These are phyloP conservation scores for Paramuricea clavata DNA, from an alignment of 92 coral and sea anemone species.

Conservation along the genomic window DNA sequence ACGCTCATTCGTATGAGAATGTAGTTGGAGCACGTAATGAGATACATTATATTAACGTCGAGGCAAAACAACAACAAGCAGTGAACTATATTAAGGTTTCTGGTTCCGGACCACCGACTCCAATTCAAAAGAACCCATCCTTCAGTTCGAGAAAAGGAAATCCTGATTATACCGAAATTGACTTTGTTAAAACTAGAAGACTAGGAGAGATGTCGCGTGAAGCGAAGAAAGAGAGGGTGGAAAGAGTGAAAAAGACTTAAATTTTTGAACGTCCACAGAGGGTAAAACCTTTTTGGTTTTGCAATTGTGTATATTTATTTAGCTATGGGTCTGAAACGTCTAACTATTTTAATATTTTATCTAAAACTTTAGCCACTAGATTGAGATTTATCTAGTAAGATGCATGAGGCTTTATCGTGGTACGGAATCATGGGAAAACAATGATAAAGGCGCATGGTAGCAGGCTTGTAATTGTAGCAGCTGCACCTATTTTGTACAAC, in stretches of 20 bases:
- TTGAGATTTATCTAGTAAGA: not conserved
- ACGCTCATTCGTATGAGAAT: slow-evolving; percentile 79
- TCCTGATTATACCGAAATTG: slow-evolving; percentile 39
- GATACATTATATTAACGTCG: slow-evolving; percentile 85
- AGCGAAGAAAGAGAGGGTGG: slow-evolving; percentile 5
- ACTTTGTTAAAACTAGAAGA: slow-evolving; percentile 22
- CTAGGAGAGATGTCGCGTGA: slow-evolving; percentile 34
- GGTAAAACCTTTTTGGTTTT: slow-evolving; percentile 1
- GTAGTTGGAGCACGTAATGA: slow-evolving; percentile 70
- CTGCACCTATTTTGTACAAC: not conserved
- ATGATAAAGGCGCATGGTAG: too few species aligned
- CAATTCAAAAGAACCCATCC: slow-evolving; percentile 16
- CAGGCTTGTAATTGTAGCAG: not conserved
- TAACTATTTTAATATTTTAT: slow-evolving; percentile 7
- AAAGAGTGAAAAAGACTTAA: slow-evolving; percentile 40
- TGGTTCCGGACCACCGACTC: slow-evolving; percentile 51
- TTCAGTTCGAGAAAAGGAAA: slow-evolving; percentile 12
- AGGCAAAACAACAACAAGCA: slow-evolving; percentile 64
- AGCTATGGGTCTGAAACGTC: not conserved
- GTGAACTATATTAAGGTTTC: slow-evolving; percentile 43
- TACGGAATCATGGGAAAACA: too few species aligned
- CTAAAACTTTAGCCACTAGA: not conserved
- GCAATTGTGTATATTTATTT: slow-evolving; percentile 15
- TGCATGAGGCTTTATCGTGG: not conserved
- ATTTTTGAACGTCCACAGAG: not conserved